phyloP scores from a whole-genome alignment of 2,888 invertebrate species.

The Tethea ocularis region DNA sequence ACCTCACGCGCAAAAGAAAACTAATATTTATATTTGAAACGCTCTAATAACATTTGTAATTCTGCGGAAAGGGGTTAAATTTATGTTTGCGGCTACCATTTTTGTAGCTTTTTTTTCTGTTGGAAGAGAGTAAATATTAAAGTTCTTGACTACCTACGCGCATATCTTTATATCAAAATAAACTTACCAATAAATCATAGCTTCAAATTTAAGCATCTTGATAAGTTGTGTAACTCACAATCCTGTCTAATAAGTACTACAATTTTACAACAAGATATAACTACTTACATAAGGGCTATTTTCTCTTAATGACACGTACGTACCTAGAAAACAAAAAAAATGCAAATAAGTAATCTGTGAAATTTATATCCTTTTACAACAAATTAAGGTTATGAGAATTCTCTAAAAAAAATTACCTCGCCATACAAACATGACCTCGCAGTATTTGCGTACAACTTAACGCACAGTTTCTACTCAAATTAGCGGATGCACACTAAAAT shows the following conservation, averaged over 20 bases:
- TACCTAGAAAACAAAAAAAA: too few relatives aligned
- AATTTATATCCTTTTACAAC: neutral
- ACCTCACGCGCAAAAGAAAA: conserved; percentile 42
- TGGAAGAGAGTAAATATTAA: conserved; percentile 34
- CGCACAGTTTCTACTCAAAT: conserved; percentile 62
- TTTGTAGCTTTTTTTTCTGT: conserved; percentile 38
- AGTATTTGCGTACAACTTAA: conserved; percentile 62
- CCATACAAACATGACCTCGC: neutral
- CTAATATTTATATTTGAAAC: conserved; percentile 53
- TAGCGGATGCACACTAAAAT: conserved; percentile 67
- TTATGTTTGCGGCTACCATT: conserved; percentile 47
- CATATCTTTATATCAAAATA: neutral
- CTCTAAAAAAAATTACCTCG: neutral
- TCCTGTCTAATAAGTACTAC: too few relatives aligned
- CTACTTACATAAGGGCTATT: too few relatives aligned
- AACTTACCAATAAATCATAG: too few relatives aligned
- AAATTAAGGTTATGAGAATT: neutral
- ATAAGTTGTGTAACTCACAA: too few relatives aligned
- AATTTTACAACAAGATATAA: too few relatives aligned
- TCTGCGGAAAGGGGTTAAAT: conserved; percentile 56
- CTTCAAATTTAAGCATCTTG: too few relatives aligned
- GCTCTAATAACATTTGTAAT: conserved; percentile 69
- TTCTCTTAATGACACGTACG: too few relatives aligned
- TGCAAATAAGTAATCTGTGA: too few relatives aligned
- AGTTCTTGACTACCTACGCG: conserved; percentile 25